Evolutionary conservation across 92 coral and sea anemone genomes (phyloP).

Genomic region (Porites rus): DNA sequence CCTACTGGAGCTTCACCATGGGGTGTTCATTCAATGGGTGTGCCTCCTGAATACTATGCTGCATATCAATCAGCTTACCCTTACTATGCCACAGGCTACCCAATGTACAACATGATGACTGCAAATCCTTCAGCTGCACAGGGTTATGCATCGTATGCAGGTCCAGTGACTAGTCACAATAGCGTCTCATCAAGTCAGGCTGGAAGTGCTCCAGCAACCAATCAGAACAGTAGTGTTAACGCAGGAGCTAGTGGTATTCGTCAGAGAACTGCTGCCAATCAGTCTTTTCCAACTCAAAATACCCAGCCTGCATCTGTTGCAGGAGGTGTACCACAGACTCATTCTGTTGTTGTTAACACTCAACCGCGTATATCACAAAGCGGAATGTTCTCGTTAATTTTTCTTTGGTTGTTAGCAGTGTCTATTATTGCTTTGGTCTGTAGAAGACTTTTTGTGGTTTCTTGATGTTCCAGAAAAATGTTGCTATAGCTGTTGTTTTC

Average conservation of each 20-base stretch:
- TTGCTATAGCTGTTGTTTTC: no score
- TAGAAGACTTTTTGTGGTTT: constrained; percentile 74
- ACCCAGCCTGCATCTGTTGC: constrained; percentile 10
- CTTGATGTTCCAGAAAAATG: constrained; percentile 4
- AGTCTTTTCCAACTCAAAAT: constrained; percentile 15
- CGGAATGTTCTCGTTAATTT: constrained; percentile 80
- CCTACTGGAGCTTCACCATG: constrained; percentile 26
- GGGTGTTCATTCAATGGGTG: background rate
- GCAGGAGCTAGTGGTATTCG: constrained; percentile 34
- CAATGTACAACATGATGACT: constrained; percentile 37
- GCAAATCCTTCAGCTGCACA: constrained; percentile 33
- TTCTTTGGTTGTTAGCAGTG: constrained; percentile 79
- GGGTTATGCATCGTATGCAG: background rate
- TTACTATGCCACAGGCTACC: constrained; percentile 66
- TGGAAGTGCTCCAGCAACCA: constrained; percentile 17
- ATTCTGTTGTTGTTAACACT: constrained; percentile 28
- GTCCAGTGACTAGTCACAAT: constrained; percentile 38
- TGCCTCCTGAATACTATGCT: constrained; percentile 40
- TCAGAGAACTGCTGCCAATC: constrained; percentile 61
- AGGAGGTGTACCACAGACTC: constrained; percentile 6
- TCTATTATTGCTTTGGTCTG: constrained; percentile 75
- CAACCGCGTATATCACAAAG: constrained; percentile 69
- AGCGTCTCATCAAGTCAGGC: constrained; percentile 36
- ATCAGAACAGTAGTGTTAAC: constrained; percentile 46
- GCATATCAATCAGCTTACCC: constrained; percentile 44